phyloP scores from a whole-genome alignment of 2,113 vertebrate species.

The Cyprichromis sp. region DNA sequence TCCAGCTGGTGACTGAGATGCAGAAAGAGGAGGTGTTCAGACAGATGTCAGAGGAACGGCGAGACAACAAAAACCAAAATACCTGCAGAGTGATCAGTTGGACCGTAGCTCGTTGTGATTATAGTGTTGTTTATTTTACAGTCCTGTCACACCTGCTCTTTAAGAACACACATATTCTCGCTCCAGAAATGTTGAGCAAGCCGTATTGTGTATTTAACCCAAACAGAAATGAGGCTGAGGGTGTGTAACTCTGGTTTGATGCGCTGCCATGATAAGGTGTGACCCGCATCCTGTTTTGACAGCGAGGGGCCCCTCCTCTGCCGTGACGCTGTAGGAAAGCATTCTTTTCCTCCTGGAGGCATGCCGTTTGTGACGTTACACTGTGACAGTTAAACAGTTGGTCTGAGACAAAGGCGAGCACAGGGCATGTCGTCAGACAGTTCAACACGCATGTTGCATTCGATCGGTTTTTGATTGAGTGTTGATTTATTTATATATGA shows the following conservation, averaged over 20 bases:
- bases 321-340: slow-evolving; percentile 15
- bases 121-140: background rate
- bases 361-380: background rate
- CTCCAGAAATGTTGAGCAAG: background rate
- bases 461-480: background rate
- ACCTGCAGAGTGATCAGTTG: background rate
- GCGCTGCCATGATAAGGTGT: background rate
- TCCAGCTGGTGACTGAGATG: background rate
- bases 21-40: background rate
- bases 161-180: background rate
- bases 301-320: background rate
- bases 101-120: background rate
- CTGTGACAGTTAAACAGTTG: slow-evolving; percentile 31
- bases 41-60: background rate
- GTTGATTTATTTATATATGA: background rate
- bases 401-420: background rate
- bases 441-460: background rate
- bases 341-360: background rate
- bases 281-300: slow-evolving; percentile 54
- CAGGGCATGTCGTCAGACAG: background rate
- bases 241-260: slow-evolving; percentile 17
- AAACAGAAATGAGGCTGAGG: background rate
- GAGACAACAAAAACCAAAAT: background rate
- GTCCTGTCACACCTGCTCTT: background rate
- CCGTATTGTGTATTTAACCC: background rate